phyloP scores from a whole-genome alignment of 2,888 invertebrate species.

The Auanema freiburgensis region DNA sequence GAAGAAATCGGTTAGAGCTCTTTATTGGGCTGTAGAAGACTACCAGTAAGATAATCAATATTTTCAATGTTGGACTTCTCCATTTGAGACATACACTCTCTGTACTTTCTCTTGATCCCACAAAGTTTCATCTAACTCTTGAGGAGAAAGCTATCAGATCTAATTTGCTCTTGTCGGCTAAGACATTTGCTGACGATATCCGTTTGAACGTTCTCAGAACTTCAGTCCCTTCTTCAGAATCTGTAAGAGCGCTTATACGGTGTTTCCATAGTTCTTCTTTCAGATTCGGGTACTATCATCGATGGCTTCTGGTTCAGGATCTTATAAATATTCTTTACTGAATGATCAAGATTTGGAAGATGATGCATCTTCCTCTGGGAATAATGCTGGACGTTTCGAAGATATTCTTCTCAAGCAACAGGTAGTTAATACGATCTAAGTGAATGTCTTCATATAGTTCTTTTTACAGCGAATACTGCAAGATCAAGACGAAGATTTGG shows the following conservation, averaged over 20 bases:
- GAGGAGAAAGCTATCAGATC: slow-evolving; percentile 24
- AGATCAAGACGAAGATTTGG: slow-evolving; percentile 86
- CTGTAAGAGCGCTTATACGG: not conserved
- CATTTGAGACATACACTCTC: slow-evolving; percentile 23
- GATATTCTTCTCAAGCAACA: slow-evolving; percentile 30
- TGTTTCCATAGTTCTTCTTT: not conserved
- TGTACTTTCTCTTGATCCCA: slow-evolving; percentile 14
- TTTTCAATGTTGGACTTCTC: not conserved
- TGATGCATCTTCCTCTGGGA: not conserved
- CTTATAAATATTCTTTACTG: slow-evolving; percentile 34
- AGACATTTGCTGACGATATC: slow-evolving; percentile 24
- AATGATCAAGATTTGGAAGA: slow-evolving; percentile 16
- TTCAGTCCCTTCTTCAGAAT: slow-evolving; percentile 9
- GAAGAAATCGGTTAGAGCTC: slow-evolving; percentile 19
- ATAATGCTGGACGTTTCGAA: slow-evolving; percentile 13
- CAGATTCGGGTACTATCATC: slow-evolving; percentile 12
- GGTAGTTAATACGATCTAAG: slow-evolving; percentile 8
- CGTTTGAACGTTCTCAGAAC: slow-evolving; percentile 23
- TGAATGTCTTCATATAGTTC: slow-evolving; percentile 1
- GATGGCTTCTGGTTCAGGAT: slow-evolving; percentile 19
- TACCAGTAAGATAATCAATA: slow-evolving; percentile 13
- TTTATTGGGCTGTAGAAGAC: slow-evolving; percentile 21
- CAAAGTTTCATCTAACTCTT: slow-evolving; percentile 21
- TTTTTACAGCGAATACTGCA: slow-evolving; percentile 72
- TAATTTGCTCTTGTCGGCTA: slow-evolving; percentile 13